Percentiles rank a stretch among this genome's conserved stretches.
These are phyloP conservation scores for Conus betulinus DNA, from an alignment of 1,140 invertebrate genomes.

Conservation along the genomic window DNA sequence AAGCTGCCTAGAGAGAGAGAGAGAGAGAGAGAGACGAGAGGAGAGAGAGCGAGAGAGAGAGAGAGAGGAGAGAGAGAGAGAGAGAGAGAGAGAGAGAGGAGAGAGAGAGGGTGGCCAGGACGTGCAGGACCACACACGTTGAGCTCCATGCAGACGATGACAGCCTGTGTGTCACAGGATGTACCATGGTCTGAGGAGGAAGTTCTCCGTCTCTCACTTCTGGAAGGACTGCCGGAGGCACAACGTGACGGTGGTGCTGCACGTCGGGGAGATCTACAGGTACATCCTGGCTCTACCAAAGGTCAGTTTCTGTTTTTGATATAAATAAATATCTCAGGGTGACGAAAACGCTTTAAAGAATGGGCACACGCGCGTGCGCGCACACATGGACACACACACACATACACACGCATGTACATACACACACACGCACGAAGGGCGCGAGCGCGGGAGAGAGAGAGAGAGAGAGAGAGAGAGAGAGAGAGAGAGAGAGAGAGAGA, in stretches of 20 bases:
- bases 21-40: no score
- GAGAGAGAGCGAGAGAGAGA: no score
- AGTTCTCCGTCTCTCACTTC: slow-evolving; percentile 57
- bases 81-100: no score
- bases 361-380: no score
- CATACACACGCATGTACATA: no score
- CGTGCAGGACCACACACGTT: neutral
- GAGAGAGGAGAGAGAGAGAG: no score
- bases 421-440: no score
- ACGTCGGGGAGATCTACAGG: slow-evolving; percentile 58
- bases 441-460: no score
- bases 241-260: slow-evolving; percentile 55
- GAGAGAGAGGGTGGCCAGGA: no score
- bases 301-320: slow-evolving; percentile 33
- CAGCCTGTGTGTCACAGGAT: slow-evolving; percentile 36
- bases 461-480: no score
- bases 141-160: neutral
- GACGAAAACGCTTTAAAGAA: neutral
- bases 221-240: slow-evolving; percentile 53
- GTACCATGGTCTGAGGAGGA: slow-evolving; percentile 53
- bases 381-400: no score
- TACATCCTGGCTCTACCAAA: slow-evolving; percentile 48
- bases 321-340: neutral
- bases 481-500: neutral
- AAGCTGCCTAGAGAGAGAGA: no score